Evolutionary conservation across 2,797 vertebrate species (phyloP), one percentile per base, ranked within the genome.

Genomic region (Channallabes apus): DNA sequence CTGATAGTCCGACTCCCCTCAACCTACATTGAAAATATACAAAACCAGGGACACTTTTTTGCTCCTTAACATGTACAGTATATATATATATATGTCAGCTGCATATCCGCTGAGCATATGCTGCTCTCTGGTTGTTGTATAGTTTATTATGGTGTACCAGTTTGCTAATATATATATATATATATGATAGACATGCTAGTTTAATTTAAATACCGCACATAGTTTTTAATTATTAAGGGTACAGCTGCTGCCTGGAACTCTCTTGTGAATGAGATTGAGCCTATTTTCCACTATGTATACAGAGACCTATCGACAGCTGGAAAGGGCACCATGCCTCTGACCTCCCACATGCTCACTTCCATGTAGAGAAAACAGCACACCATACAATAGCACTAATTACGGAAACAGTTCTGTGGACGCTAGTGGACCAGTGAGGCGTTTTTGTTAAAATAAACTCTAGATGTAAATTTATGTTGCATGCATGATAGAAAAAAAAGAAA

Each of bases 1-100:
- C 84, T 89, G 89, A 93, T 92, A 88, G 89, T 87, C 89, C 88
- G 91, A 90, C 90, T 93, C 89, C 91, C 86, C 80, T 93, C 90
- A 89, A 89, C 92, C 90, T 91, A 89, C 89, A 11, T 6, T 41
- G 12, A 79, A 38, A 79, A 41, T 80, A 80, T n/a, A 64, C 24
- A 64, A n/a, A 41, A 46, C 38, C 61, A 29, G 38, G 7, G 3
- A 4, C 54, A 56, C 72, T 75, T n/a, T 46, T 41, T 29, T 56
- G 51, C 75, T 61, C 56, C 22, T 22, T 35, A 15, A 67, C 27
- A 51, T 22, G 1, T 35, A 35, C 35, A 35, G 35, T 35, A 35
- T 35, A 35, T 32, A 32, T 32, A 32, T 32, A 32, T 35, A 35
- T 35, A 35, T 35, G 27, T 46, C 79, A 68, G 62, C 38, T 81